Base-by-base conservation (phyloP, 1,140 invertebrate genomes). In the Pemphigus obesinymphae region DNA sequence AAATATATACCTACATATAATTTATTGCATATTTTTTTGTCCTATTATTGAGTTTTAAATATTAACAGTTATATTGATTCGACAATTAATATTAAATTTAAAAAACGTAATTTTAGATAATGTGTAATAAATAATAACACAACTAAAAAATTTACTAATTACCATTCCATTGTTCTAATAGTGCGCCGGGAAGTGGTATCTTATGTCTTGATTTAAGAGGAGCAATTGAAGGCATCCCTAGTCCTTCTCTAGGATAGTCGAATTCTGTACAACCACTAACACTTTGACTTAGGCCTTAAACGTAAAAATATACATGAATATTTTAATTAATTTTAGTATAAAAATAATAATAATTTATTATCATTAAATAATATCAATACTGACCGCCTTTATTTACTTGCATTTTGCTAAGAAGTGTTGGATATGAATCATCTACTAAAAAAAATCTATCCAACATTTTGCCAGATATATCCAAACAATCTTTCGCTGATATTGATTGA, bases 141-240 rank as follows among this genome's bases (percentile, higher is more conserved):
- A 40, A 40, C 10, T 40, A 40, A 40, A 40, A 40, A 5, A 40
- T 40, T 5, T 40, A 40, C 10, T 82, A 84, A 90, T 91, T 94
- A 96, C 95, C 94, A 84, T 92, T 91, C 90, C 97, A 96, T 87
- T 97, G 95, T 88, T 98, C 95, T 87, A 97, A 91, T 82, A 98
- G 92, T 89, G 97, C 96, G 20, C 93, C 91, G n/a, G 97, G 96
- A 31, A 98, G 89, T 76, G 95, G 94, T 55, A 96, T 92, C 89
- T 94, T 95, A 85, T 92, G 94, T 6, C 94, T 87, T 81, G 91
- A 92, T 85, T 92, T 92, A 84, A 97, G 89, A 86, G 96, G 95
- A 83, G 93, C 92, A 84, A 94, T 89, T 85, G 90, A 90, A 83
- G 90, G 89, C 45, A 93, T 90, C 23, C 90, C 85, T 20, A 92